phyloP scores from a whole-genome alignment of 2,797 vertebrate species.

The Petrocephalus sullivani region DNA sequence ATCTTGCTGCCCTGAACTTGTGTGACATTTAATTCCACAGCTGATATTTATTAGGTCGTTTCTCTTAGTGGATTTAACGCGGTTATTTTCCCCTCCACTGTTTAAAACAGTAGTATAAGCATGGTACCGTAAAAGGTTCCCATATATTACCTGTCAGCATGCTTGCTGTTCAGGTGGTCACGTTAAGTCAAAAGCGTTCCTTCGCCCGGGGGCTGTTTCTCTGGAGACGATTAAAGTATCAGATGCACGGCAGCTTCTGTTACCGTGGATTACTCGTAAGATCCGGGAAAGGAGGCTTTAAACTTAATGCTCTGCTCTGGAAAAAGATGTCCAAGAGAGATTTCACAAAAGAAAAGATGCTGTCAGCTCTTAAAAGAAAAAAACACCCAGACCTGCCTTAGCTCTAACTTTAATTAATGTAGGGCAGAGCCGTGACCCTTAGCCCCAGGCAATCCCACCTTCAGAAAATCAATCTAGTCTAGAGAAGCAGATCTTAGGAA shows the following conservation, averaged over 20 bases:
- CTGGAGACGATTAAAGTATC: constrained; percentile 29
- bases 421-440: background rate
- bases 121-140: background rate
- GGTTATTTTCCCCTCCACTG: background rate
- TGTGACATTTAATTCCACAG: background rate
- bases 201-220: constrained; percentile 14
- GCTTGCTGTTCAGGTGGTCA: background rate
- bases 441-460: background rate
- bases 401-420: background rate
- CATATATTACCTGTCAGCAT: background rate
- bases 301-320: constrained; percentile 9
- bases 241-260: background rate
- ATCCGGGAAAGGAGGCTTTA: background rate
- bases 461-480: background rate
- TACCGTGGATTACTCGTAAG: constrained; percentile 9
- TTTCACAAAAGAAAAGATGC: background rate
- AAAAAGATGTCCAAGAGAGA: background rate
- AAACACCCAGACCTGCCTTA: background rate
- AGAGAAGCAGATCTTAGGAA: background rate
- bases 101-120: background rate
- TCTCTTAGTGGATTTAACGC: background rate
- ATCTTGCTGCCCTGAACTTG: background rate
- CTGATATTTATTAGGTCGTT: background rate
- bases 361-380: background rate
- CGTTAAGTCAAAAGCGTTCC: background rate